phyloP scores from a whole-genome alignment of 2,797 vertebrate species.

The Lateolabrax maculatus region DNA sequence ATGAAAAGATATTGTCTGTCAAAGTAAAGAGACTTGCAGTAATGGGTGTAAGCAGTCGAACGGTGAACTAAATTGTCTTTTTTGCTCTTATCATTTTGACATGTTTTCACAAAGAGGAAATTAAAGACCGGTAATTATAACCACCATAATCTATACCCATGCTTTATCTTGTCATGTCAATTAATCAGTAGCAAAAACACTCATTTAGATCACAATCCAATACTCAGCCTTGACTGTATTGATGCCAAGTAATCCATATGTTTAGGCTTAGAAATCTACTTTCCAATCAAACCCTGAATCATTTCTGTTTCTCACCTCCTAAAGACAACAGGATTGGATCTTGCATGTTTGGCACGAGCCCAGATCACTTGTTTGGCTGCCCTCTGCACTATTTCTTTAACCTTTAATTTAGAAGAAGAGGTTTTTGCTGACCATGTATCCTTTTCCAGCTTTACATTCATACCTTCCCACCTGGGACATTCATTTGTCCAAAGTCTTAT shows the following conservation, averaged over 20 bases:
- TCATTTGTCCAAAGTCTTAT: slow-evolving; percentile 37
- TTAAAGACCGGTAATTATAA: slow-evolving; percentile 49
- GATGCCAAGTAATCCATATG: slow-evolving; percentile 8
- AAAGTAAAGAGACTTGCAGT: slow-evolving; percentile 21
- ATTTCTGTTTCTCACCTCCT: slow-evolving; percentile 8
- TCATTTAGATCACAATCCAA: slow-evolving; percentile 18
- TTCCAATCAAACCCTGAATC: slow-evolving; percentile 18
- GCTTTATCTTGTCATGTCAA: slow-evolving; percentile 36
- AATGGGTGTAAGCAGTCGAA: slow-evolving; percentile 31
- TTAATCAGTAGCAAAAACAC: slow-evolving; percentile 12
- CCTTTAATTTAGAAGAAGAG: slow-evolving; percentile 50
- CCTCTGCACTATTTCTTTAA: slow-evolving; percentile 56
- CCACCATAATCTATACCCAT: slow-evolving; percentile 2
- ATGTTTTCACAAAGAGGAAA: slow-evolving; percentile 50
- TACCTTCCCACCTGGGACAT: slow-evolving; percentile 45
- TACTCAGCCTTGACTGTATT: neutral
- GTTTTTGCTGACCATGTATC: slow-evolving; percentile 54
- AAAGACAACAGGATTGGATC: slow-evolving; percentile 12
- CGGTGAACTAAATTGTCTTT: slow-evolving; percentile 10
- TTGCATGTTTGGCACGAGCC: slow-evolving; percentile 16
- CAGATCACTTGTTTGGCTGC: slow-evolving; percentile 48
- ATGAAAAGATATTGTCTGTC: slow-evolving; percentile 41
- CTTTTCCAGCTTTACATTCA: slow-evolving; percentile 43
- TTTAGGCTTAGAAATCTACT: slow-evolving; percentile 5
- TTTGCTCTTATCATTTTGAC: slow-evolving; percentile 50